phyloP scores from a whole-genome alignment of 2,113 vertebrate genomes.

The Circaetus gallicus region DNA sequence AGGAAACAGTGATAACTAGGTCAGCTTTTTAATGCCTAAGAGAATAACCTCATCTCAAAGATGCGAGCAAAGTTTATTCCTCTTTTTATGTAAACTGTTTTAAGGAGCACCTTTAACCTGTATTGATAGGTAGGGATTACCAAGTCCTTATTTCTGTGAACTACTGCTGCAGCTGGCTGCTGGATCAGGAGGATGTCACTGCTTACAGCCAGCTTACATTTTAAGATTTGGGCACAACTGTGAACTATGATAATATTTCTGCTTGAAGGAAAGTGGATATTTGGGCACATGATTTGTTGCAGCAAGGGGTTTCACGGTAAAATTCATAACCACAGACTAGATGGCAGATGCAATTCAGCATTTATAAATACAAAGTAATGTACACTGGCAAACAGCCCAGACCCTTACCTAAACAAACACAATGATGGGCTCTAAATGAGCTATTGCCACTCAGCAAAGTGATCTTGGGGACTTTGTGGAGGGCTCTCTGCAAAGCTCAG shows the following conservation, averaged over 20 bases:
- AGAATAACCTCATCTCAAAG: not conserved
- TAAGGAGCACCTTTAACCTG: not conserved
- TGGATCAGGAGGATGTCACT: not conserved
- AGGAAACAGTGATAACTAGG: not conserved
- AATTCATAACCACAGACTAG: not conserved
- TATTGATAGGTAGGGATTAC: not conserved
- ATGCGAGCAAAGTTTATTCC: not conserved
- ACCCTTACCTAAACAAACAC: not conserved
- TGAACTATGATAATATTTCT: not conserved
- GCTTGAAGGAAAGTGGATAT: not conserved
- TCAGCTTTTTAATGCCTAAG: not conserved
- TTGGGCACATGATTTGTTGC: not conserved
- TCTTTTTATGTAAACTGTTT: not conserved
- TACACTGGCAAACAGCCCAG: not conserved
- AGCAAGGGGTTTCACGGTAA: not conserved
- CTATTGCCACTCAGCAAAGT: not conserved
- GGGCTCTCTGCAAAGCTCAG: not conserved
- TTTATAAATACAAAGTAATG: slow-evolving; percentile 3
- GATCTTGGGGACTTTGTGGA: not conserved
- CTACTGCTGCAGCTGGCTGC: not conserved
- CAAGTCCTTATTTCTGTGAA: not conserved
- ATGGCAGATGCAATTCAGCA: slow-evolving; percentile 10
- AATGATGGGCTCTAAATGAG: not conserved
- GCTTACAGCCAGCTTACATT: not conserved
- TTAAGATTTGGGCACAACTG: not conserved